phyloP scores from a whole-genome alignment of 2,888 invertebrate species.

The Amiota minor region DNA sequence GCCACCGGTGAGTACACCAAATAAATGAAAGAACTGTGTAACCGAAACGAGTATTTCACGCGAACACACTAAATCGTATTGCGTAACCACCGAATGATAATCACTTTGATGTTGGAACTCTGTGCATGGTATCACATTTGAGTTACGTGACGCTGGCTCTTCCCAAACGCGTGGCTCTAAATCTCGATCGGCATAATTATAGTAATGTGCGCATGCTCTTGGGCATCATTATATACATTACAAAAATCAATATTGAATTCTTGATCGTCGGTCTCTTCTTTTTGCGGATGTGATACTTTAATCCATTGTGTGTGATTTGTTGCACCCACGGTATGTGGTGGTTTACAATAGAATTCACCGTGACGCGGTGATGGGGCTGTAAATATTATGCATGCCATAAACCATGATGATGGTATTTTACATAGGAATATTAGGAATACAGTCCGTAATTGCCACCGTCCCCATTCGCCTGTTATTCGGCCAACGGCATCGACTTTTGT shows the following conservation, averaged over 20 bases:
- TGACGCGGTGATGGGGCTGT: slow-evolving; percentile 74
- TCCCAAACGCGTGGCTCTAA: slow-evolving; percentile 69
- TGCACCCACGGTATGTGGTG: slow-evolving; percentile 64
- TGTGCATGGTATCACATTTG: slow-evolving; percentile 71
- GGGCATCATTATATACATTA: slow-evolving; percentile 72
- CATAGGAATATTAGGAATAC: slow-evolving; percentile 73
- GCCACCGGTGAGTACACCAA: slow-evolving; percentile 75
- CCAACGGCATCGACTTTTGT: slow-evolving; percentile 73
- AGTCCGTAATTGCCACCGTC: slow-evolving; percentile 74
- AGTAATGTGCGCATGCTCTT: slow-evolving; percentile 72
- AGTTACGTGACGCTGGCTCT: slow-evolving; percentile 65
- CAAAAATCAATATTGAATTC: slow-evolving; percentile 73
- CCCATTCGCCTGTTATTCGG: slow-evolving; percentile 73
- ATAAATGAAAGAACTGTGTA: slow-evolving; percentile 75
- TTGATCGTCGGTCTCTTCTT: slow-evolving; percentile 71
- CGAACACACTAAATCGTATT: slow-evolving; percentile 75
- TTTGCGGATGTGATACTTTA: slow-evolving; percentile 72
- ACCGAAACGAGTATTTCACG: slow-evolving; percentile 74
- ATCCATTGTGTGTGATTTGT: slow-evolving; percentile 72
- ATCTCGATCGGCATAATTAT: slow-evolving; percentile 64
- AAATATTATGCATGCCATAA: slow-evolving; percentile 75
- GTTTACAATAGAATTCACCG: slow-evolving; percentile 74
- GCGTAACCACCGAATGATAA: slow-evolving; percentile 72
- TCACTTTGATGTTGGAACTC: slow-evolving; percentile 70
- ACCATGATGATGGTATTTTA: slow-evolving; percentile 75